Evolutionary conservation across 1,140 invertebrate species (phyloP), one percentile per base, ranked within the genome.

Genomic region (Polypedilum pembai): DNA sequence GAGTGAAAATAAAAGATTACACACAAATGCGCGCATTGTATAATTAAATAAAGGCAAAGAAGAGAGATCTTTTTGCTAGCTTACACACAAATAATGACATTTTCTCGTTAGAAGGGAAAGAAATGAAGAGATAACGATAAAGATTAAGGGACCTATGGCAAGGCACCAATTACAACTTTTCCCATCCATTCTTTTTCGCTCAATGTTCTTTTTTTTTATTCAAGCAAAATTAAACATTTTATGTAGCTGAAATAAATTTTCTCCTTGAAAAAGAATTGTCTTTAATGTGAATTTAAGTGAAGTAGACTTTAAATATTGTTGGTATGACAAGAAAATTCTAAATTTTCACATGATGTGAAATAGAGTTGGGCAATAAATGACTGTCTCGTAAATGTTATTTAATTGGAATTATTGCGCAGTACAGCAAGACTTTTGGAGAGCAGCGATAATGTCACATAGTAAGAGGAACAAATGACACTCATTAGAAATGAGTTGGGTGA

Each of bases 401-500:
- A 56, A 56, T 56, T 56, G 45, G 45, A 56, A 56, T 56, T 56
- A 56, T 56, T 15, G 45, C 45, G 45, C 1, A 56, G 15, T 8
- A 56, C 45, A 15, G 24, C 4, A 56, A 56, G 12, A 56, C 45
- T 56, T n/a, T 45, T 56, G 12, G 45, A 56, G 45, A n/a, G 45
- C 15, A 12, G 45, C 45, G n/a, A 56, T 56, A 56, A 56, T 56
- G 10, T 56, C 45, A 56, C 45, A 56, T 56, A n/a, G n/a, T 56
- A 56, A 56, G 65, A 69, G 65, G 17, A 69, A 18, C 17, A 69
- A 69, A 69, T 69, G 65, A 21, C 65, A 69, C 20, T 69, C 65
- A 69, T 69, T 69, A 69, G 17, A 69, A 69, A 69, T 69, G 65
- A 69, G 65, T 20, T 69, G 65, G 65, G 65, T 69, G 65, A 69